Conservation (phyloP, 2,888 invertebrate species). For the Celastrina argiolus region DNA sequence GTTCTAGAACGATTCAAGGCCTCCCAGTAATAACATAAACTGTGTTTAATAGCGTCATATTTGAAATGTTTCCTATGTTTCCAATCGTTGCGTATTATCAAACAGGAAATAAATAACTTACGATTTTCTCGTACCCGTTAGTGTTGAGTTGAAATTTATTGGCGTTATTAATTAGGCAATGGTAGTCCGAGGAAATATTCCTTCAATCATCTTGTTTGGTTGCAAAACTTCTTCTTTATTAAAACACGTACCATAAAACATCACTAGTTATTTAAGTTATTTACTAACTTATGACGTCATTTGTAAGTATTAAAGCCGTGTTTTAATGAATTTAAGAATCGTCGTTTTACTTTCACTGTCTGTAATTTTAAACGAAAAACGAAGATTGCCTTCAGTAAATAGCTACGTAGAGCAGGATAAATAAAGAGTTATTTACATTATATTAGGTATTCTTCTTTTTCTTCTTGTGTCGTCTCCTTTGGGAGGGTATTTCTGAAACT, state of each 20-base stretch:
- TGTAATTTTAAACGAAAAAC: too few relatives aligned
- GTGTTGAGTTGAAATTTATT: not conserved
- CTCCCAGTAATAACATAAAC: not conserved
- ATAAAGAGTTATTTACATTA: too few relatives aligned
- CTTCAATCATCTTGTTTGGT: not conserved
- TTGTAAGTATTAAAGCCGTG: too few relatives aligned
- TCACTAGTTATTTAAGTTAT: too few relatives aligned
- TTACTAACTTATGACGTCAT: not conserved
- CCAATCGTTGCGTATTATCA: slow-evolving; percentile 13
- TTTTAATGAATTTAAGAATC: too few relatives aligned
- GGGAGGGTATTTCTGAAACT: too few relatives aligned
- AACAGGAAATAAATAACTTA: slow-evolving; percentile 9
- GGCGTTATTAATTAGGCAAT: not conserved
- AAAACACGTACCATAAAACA: too few relatives aligned
- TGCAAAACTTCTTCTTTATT: not conserved
- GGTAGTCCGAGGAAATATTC: not conserved
- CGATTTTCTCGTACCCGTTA: not conserved
- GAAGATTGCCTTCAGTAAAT: too few relatives aligned
- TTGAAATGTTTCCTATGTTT: slow-evolving; percentile 1
- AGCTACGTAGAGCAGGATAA: too few relatives aligned
- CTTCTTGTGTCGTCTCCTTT: too few relatives aligned
- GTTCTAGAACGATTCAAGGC: not conserved
- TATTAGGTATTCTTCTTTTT: too few relatives aligned
- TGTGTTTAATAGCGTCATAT: not conserved
- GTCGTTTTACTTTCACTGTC: too few relatives aligned